These are phyloP conservation scores for Alca torda DNA, from an alignment of 2,797 vertebrate genomes.

Conservation along the genomic window DNA sequence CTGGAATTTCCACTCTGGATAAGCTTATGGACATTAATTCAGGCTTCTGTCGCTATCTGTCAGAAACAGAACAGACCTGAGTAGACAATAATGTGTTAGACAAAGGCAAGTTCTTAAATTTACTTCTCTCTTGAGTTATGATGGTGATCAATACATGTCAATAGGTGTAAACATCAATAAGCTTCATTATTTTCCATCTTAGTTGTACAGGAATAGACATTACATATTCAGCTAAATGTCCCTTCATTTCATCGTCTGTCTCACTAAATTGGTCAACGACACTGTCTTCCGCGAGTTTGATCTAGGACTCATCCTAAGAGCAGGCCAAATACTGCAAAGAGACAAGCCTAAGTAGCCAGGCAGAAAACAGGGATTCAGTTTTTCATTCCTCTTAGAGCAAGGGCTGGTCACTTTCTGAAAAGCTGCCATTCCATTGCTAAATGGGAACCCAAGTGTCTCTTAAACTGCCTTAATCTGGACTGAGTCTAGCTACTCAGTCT, in stretches of 20 bases:
- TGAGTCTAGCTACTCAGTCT: background rate
- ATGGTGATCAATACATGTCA: background rate
- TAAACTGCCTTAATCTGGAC: background rate
- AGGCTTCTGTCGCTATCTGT: background rate
- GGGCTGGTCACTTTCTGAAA: background rate
- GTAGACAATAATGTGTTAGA: background rate
- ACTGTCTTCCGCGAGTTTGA: background rate
- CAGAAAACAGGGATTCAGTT: background rate
- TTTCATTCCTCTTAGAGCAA: background rate
- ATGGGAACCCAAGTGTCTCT: background rate
- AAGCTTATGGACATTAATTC: background rate
- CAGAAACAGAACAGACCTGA: background rate
- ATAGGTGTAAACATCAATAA: background rate
- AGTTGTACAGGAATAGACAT: background rate
- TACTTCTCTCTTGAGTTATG: background rate
- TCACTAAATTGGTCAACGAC: background rate
- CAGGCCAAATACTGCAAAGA: background rate
- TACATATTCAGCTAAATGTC: background rate
- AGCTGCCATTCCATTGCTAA: background rate
- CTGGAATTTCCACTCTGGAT: background rate
- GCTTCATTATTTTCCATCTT: background rate
- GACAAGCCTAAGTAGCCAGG: background rate
- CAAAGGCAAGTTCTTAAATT: background rate
- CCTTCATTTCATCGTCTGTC: background rate
- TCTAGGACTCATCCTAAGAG: background rate